Evolutionary conservation across 2,113 vertebrate species (phyloP).

Genomic region (Salvelinus fontinalis): DNA sequence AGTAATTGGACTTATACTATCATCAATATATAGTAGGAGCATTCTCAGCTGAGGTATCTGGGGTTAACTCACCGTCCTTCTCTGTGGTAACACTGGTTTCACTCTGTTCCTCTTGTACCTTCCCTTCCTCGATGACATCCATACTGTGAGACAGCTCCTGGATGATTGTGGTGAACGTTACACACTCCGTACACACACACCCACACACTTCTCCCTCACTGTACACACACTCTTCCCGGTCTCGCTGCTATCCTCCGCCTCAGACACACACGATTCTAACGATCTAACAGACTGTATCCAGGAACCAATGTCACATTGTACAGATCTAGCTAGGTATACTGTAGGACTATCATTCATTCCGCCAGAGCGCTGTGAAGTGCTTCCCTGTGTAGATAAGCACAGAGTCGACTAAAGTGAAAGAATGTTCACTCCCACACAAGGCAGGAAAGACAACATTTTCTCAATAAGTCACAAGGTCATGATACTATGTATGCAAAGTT

Average conservation of each 20-base stretch:
- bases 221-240: background rate
- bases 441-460: conserved; percentile 52
- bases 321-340: background rate
- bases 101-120: conserved; percentile 49
- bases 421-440: background rate
- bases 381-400: background rate
- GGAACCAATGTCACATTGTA: too few relatives aligned
- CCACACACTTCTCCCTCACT: conserved; percentile 25
- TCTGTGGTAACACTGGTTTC: conserved; percentile 38
- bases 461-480: background rate
- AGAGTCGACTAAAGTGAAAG: background rate
- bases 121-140: conserved; percentile 50
- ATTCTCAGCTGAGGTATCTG: too few relatives aligned
- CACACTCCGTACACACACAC: background rate
- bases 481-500: background rate
- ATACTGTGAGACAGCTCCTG: conserved; percentile 63
- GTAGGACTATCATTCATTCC: background rate
- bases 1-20: too few relatives aligned
- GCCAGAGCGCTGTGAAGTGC: too few relatives aligned
- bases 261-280: background rate
- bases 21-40: background rate
- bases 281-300: too few relatives aligned
- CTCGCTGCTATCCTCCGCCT: conserved; percentile 15
- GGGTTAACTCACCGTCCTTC: conserved; percentile 54
- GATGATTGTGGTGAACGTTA: conserved; percentile 21